phyloP scores from a whole-genome alignment of 2,888 invertebrate species.

The Thera obeliscata region DNA sequence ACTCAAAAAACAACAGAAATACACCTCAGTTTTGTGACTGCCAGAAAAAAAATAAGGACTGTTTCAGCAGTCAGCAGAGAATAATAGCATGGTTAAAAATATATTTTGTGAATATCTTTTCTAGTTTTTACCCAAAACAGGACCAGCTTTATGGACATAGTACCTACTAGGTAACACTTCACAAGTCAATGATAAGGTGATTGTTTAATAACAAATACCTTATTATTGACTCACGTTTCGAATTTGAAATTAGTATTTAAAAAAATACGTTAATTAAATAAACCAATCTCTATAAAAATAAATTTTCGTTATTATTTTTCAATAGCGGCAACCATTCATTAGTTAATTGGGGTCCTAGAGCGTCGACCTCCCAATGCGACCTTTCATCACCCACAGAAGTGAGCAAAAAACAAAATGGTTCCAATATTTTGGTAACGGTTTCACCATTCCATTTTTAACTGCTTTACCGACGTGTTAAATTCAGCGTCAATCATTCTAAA shows the following conservation, averaged over 20 bases:
- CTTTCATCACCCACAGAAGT: conserved; percentile 53
- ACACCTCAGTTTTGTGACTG: too few relatives aligned
- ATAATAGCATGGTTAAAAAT: too few relatives aligned
- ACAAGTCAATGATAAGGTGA: too few relatives aligned
- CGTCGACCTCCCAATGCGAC: conserved; percentile 60
- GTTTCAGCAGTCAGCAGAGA: too few relatives aligned
- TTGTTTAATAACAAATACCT: too few relatives aligned
- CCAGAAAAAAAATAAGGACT: too few relatives aligned
- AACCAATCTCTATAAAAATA: conserved; percentile 16
- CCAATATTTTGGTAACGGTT: conserved; percentile 45
- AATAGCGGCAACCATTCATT: conserved; percentile 48
- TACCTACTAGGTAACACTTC: too few relatives aligned
- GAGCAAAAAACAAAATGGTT: conserved; percentile 60
- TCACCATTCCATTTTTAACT: conserved; percentile 3
- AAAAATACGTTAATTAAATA: conserved; percentile 8
- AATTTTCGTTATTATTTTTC: conserved; percentile 34
- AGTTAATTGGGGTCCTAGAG: conserved; percentile 58
- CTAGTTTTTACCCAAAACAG: too few relatives aligned
- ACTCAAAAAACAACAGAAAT: too few relatives aligned
- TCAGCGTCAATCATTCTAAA: too few relatives aligned
- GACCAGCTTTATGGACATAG: too few relatives aligned
- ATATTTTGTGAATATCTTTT: too few relatives aligned
- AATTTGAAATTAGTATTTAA: conserved; percentile 4
- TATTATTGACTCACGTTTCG: neutral
- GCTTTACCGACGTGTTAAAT: neutral